Evolutionary conservation across 2,888 invertebrate genomes (phyloP).

Genomic region (Cephus rjabovi): DNA sequence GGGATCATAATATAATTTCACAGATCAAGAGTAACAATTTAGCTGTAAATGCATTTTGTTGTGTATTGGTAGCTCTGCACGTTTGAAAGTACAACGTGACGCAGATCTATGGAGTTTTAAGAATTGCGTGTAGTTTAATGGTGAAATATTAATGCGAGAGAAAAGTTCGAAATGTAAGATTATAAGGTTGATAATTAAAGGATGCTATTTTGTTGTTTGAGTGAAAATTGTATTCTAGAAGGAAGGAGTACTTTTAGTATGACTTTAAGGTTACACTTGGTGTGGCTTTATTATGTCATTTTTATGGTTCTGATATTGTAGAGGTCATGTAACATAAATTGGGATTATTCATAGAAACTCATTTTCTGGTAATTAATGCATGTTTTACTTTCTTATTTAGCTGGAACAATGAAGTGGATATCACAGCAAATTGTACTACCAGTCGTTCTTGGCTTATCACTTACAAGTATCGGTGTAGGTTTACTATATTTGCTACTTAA

Average conservation of each 20-base stretch:
- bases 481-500: slow-evolving; percentile 77
- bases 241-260: background rate
- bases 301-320: background rate
- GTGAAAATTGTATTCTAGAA: background rate
- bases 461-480: slow-evolving; percentile 78
- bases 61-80: background rate
- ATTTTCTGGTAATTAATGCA: background rate
- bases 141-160: background rate
- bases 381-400: background rate
- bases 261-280: background rate
- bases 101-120: background rate
- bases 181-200: background rate
- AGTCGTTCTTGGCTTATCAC: slow-evolving; percentile 74
- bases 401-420: slow-evolving; percentile 43
- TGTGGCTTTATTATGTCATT: background rate
- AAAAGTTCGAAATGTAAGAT: background rate
- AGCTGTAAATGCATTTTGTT: background rate
- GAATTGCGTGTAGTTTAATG: background rate
- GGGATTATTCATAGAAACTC: background rate
- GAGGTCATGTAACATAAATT: background rate
- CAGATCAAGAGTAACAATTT: background rate
- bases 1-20: background rate
- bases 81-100: background rate
- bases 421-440: slow-evolving; percentile 65
- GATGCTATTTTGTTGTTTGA: background rate